A percentile compares a stretch with the other conserved stretches of the same genome.
These are phyloP conservation scores for Tillus elongatus DNA, from an alignment of 2,888 invertebrate species.

Conservation along the genomic window DNA sequence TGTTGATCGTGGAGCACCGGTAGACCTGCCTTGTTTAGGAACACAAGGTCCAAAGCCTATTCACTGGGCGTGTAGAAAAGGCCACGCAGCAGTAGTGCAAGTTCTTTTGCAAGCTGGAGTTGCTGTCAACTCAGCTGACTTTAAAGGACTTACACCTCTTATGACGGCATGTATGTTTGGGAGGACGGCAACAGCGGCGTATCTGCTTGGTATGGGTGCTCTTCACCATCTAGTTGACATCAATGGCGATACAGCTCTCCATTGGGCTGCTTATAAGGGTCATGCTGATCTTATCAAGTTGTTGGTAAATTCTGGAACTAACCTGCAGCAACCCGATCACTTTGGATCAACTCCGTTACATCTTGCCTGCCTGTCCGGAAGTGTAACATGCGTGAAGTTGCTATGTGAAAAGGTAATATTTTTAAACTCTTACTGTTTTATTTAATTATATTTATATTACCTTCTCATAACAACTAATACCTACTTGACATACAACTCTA, in stretches of 20 bases:
- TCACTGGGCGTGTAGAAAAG: slow-evolving; percentile 90
- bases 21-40: slow-evolving; percentile 78
- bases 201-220: slow-evolving; percentile 82
- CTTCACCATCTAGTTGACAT: slow-evolving; percentile 78
- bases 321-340: slow-evolving; percentile 81
- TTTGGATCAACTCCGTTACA: slow-evolving; percentile 89
- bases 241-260: slow-evolving; percentile 86
- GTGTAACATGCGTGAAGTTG: slow-evolving; percentile 74
- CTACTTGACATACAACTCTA: too few relatives aligned
- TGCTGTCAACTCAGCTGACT: slow-evolving; percentile 81
- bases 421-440: slow-evolving; percentile 2
- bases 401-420: slow-evolving; percentile 73
- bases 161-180: slow-evolving; percentile 94
- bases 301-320: slow-evolving; percentile 84
- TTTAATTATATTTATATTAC: too few relatives aligned
- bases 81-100: slow-evolving; percentile 84
- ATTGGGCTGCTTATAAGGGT: slow-evolving; percentile 92
- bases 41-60: slow-evolving; percentile 85
- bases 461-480: too few relatives aligned
- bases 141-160: slow-evolving; percentile 79
- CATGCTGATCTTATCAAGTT: slow-evolving; percentile 80
- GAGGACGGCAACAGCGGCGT: slow-evolving; percentile 81
- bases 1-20: slow-evolving; percentile 72
- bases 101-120: slow-evolving; percentile 67
- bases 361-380: slow-evolving; percentile 81